Base-by-base conservation (phyloP, 2,888 invertebrate genomes). In the Micoletzkya japonica region DNA sequence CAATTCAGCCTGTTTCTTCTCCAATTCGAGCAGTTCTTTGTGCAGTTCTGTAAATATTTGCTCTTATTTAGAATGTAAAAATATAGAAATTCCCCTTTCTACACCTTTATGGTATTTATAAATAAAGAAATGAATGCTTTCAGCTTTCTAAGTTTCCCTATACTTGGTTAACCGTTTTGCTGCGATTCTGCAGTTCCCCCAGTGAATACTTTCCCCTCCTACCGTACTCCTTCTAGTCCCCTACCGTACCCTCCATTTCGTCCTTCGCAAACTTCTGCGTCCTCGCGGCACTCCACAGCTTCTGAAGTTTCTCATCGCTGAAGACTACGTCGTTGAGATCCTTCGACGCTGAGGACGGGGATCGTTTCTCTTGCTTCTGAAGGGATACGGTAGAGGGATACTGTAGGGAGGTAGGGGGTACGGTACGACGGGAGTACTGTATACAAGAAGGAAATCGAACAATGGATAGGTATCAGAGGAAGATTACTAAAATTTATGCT, bases 231-330 rank as follows among this genome's bases (percentile, higher is more conserved):
- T n/a, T n/a, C n/a, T n/a, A n/a, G n/a, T n/a, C n/a, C n/a, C n/a
- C n/a, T n/a, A n/a, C n/a, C n/a, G n/a, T n/a, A 72, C 76, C 79
- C 37, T 70, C 69, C 4, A 82, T 63, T 61, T 82, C 81, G 24
- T 70, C 67, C 2, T 60, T 61, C 1, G 74, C 70, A 52, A 82
- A 78, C 54, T 78, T 74, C 30, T 75, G 77, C 14, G 61, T 61
- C 54, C 73, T 75, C 20, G 80, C 81, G 36, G 78, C 75, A 3
- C 49, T n/a, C 82, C 82, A 82, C 26, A 82, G 67, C 64, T 78
- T 77, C 66, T 78, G 76, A 17, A 82, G 74, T 14, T 76, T 74
- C 34, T 72, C 72, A 69, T 82, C 81, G 3, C 69, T 57, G 71
- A 82, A 82, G 20, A 17, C 6, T n/a, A 68, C 58, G 24, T 28